Evolutionary conservation across 2,113 vertebrate genomes (phyloP).

Genomic region (Nettapus auritus): DNA sequence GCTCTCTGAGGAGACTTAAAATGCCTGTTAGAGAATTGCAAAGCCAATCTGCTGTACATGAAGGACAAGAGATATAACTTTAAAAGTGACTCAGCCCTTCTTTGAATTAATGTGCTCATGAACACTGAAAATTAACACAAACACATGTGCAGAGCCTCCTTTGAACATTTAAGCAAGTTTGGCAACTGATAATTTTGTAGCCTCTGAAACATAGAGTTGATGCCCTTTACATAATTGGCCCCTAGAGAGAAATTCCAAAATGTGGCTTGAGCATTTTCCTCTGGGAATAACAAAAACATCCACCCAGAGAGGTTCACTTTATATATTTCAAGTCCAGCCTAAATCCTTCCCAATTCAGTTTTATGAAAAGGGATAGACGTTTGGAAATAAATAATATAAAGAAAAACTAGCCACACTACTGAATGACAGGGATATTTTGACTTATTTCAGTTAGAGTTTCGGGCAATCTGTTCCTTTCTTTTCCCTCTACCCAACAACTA

Average conservation of each 20-base stretch:
- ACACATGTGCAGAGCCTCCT: constrained; percentile 15
- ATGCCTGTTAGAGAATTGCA: not conserved
- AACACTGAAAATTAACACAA: constrained; percentile 25
- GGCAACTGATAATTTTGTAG: not conserved
- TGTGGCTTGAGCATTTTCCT: not conserved
- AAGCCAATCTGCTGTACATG: not conserved
- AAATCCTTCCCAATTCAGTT: not conserved
- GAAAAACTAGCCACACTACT: not conserved
- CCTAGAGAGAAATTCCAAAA: constrained; percentile 15
- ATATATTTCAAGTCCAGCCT: not conserved
- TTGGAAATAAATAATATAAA: not conserved
- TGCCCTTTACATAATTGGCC: constrained; percentile 58
- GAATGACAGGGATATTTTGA: not conserved
- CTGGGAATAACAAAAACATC: not conserved
- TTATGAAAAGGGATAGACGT: not conserved
- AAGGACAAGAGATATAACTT: not conserved
- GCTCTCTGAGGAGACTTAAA: not conserved
- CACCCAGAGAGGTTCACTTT: not conserved
- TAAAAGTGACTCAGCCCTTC: not conserved
- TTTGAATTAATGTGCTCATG: constrained; percentile 22
- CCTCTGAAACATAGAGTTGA: constrained; percentile 19
- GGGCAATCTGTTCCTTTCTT: not conserved
- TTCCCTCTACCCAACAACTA: not conserved
- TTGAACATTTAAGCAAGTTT: constrained; percentile 8
- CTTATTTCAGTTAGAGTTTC: not conserved